A percentile compares a stretch with the other conserved stretches of the same genome.
Evolutionary conservation across 2,888 invertebrate species (phyloP).

Genomic region (Hoplodrina ambigua): DNA sequence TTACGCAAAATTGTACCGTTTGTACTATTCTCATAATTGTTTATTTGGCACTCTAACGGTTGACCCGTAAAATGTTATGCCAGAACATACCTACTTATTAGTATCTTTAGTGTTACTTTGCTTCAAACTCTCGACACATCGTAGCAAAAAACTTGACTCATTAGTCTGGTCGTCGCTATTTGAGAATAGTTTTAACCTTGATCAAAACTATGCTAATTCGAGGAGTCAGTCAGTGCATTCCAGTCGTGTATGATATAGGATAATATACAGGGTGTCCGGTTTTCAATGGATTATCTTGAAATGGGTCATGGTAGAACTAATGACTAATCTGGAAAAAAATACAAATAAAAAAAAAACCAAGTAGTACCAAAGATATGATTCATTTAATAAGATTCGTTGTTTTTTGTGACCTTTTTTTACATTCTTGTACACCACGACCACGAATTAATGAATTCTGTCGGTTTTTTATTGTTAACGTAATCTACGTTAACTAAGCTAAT

Average conservation of each 20-base stretch:
- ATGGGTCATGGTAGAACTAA: too few relatives aligned
- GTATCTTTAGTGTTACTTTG: slow-evolving; percentile 2
- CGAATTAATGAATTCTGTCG: too few relatives aligned
- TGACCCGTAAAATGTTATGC: slow-evolving; percentile 59
- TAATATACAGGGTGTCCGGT: too few relatives aligned
- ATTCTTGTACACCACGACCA: too few relatives aligned
- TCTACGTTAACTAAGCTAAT: too few relatives aligned
- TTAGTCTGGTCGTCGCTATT: neutral
- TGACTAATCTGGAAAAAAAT: too few relatives aligned
- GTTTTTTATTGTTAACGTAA: too few relatives aligned
- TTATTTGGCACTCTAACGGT: slow-evolving; percentile 69
- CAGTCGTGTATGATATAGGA: neutral
- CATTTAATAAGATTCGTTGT: too few relatives aligned
- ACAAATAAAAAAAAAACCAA: too few relatives aligned
- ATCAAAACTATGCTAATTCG: neutral
- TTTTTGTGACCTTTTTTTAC: too few relatives aligned
- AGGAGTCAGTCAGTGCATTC: neutral
- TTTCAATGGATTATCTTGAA: too few relatives aligned
- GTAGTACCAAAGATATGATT: too few relatives aligned
- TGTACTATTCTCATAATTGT: slow-evolving; percentile 57
- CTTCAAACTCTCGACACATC: neutral
- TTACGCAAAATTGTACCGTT: slow-evolving; percentile 62
- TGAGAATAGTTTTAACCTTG: slow-evolving; percentile 7
- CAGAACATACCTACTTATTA: slow-evolving; percentile 22
- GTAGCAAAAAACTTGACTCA: slow-evolving; percentile 10